Percentiles rank a stretch among this genome's conserved stretches.
phyloP scores from a whole-genome alignment of 1,140 invertebrate species.

The Drosophila persimilis region DNA sequence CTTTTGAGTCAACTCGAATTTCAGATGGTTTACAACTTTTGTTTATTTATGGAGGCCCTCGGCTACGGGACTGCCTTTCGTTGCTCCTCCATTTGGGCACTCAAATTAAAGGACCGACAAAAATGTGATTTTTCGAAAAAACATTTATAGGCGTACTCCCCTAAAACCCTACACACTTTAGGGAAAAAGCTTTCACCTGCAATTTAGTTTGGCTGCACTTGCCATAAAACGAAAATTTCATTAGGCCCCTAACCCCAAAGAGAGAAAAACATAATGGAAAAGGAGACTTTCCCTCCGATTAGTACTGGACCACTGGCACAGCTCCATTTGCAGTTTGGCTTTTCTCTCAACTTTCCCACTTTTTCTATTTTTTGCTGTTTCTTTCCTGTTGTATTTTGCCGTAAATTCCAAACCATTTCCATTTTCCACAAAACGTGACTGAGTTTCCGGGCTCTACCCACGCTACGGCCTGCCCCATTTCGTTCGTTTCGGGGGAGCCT shows the following conservation, averaged over 20 bases:
- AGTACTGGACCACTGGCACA: constrained; percentile 13
- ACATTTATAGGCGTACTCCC: neutral
- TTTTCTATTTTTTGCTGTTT: constrained; percentile 18
- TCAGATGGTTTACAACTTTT: constrained; percentile 45
- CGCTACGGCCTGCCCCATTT: constrained; percentile 33
- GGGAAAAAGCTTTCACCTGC: constrained; percentile 56
- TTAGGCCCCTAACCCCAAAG: constrained; percentile 34
- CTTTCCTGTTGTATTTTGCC: constrained; percentile 34
- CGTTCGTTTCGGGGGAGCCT: constrained; percentile 6
- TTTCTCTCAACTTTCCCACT: neutral
- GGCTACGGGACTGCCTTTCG: neutral
- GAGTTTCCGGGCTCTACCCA: constrained; percentile 17
- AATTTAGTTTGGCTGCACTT: constrained; percentile 49
- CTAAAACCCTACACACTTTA: neutral
- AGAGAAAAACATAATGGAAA: constrained; percentile 28
- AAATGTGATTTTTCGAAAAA: constrained; percentile 30
- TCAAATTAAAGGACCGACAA: constrained; percentile 45
- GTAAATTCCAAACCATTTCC: constrained; percentile 65
- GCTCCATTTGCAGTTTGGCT: constrained; percentile 21
- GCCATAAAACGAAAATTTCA: constrained; percentile 57
- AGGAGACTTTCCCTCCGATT: constrained; percentile 42
- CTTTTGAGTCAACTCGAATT: constrained; percentile 30
- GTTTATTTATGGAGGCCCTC: constrained; percentile 44
- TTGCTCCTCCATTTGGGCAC: constrained; percentile 13
- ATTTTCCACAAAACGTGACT: constrained; percentile 65